A percentile compares a stretch with the other conserved stretches of the same genome.
phyloP scores from a whole-genome alignment of 1,140 invertebrate genomes.

The Drosophila athabasca region DNA sequence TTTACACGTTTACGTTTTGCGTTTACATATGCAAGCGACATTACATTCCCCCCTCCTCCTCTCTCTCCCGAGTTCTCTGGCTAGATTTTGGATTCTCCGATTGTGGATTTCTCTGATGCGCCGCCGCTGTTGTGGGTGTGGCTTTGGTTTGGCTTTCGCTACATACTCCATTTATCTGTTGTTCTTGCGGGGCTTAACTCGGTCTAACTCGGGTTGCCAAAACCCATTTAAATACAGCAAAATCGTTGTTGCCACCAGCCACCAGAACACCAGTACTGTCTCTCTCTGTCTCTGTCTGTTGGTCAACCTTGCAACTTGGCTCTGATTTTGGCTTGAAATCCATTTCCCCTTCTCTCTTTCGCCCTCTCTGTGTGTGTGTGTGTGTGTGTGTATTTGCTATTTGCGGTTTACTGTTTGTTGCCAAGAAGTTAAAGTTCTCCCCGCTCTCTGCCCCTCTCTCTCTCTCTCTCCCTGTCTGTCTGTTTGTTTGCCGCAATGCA shows the following conservation, averaged over 20 bases:
- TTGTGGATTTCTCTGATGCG: slow-evolving; percentile 14
- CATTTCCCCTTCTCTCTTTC: slow-evolving; percentile 5
- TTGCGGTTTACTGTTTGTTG: slow-evolving; percentile 61
- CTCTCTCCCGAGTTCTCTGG: too few species aligned
- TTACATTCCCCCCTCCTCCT: slow-evolving; percentile 5
- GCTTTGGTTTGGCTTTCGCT: not conserved
- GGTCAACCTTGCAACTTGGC: slow-evolving; percentile 72
- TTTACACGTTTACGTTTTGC: not conserved
- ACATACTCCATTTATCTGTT: slow-evolving; percentile 11
- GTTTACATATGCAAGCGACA: slow-evolving; percentile 45
- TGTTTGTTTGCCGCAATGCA: slow-evolving; percentile 49
- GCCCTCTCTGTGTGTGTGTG: slow-evolving; percentile 24
- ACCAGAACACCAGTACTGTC: too few species aligned
- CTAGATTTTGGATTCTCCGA: slow-evolving; percentile 15
- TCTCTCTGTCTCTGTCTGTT: slow-evolving; percentile 49
- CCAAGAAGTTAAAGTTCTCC: slow-evolving; percentile 58
- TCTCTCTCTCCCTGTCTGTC: not conserved
- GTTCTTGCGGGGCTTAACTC: slow-evolving; percentile 47
- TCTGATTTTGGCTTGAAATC: slow-evolving; percentile 63
- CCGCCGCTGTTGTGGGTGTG: slow-evolving; percentile 34
- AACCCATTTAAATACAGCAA: slow-evolving; percentile 76
- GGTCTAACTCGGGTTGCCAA: slow-evolving; percentile 66
- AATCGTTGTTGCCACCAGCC: slow-evolving; percentile 23
- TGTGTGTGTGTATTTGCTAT: slow-evolving; percentile 53
- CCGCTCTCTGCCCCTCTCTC: not conserved